Evolutionary conservation across 2,797 vertebrate genomes (phyloP).

Genomic region (Bucorvus abyssinicus): DNA sequence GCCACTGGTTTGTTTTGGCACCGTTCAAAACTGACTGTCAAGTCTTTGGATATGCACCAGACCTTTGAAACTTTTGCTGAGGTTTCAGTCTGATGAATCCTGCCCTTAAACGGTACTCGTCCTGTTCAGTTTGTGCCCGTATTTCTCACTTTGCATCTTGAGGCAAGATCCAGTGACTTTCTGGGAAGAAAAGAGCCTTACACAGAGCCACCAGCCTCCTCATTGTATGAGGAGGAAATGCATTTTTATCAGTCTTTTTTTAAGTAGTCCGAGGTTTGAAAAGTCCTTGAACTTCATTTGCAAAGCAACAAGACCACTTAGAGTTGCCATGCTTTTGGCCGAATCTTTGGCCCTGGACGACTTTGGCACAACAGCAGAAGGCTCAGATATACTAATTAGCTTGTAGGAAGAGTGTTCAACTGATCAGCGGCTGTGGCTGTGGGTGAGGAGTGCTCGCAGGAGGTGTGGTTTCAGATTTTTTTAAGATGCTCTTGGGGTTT

Average conservation of each 20-base stretch:
- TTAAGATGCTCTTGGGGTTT: not conserved
- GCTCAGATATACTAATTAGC: not conserved
- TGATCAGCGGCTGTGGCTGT: not conserved
- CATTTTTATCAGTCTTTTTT: not conserved
- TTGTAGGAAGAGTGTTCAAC: not conserved
- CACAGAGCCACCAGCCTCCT: not conserved
- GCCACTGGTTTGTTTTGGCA: not conserved
- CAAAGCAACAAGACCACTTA: not conserved
- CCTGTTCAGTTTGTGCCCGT: not conserved
- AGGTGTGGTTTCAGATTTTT: not conserved
- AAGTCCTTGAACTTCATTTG: not conserved
- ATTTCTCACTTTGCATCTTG: not conserved
- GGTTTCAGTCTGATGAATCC: not conserved
- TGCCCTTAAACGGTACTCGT: not conserved
- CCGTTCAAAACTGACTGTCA: not conserved
- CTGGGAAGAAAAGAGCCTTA: not conserved
- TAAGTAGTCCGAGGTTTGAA: not conserved
- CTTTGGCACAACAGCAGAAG: not conserved
- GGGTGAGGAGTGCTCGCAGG: not conserved
- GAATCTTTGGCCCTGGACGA: not conserved
- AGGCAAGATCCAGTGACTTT: not conserved
- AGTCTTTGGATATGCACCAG: not conserved
- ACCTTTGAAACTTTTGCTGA: conserved; percentile 33
- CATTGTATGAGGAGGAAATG: not conserved
- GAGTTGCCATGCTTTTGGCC: not conserved